Evolutionary conservation across 2,797 vertebrate species (phyloP).

Genomic region (Borostomias antarcticus): DNA sequence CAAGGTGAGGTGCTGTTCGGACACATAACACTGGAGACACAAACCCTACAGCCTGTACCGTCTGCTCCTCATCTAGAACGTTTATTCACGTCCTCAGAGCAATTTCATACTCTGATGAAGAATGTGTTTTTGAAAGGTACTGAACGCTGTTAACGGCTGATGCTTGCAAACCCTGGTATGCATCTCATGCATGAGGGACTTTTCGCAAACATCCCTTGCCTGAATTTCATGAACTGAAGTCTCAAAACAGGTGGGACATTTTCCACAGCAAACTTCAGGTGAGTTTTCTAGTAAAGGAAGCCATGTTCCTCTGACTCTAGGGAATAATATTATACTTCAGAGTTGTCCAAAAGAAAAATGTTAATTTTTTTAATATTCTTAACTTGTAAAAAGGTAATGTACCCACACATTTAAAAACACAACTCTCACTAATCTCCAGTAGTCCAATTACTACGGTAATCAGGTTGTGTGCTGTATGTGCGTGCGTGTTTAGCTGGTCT

Average conservation of each 20-base stretch:
- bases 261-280: not conserved
- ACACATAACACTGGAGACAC: not conserved
- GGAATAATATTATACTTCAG: not conserved
- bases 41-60: not conserved
- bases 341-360: no score
- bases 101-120: constrained; percentile 10
- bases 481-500: no score
- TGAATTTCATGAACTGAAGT: not conserved
- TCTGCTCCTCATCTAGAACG: constrained; percentile 9
- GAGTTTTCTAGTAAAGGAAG: not conserved
- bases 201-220: constrained; percentile 2
- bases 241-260: constrained; percentile 5
- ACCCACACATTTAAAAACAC: no score
- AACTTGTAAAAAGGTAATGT: no score
- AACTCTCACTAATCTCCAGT: no score
- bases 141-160: constrained; percentile 5
- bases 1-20: not conserved
- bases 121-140: constrained; percentile 22
- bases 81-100: not conserved
- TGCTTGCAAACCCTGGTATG: not conserved
- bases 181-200: constrained; percentile 12
- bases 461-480: no score
- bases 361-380: no score
- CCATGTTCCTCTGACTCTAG: not conserved
- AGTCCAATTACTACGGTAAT: no score